These are phyloP conservation scores for Danionella cerebrum DNA, from an alignment of 2,113 vertebrate genomes.

Conservation along the genomic window DNA sequence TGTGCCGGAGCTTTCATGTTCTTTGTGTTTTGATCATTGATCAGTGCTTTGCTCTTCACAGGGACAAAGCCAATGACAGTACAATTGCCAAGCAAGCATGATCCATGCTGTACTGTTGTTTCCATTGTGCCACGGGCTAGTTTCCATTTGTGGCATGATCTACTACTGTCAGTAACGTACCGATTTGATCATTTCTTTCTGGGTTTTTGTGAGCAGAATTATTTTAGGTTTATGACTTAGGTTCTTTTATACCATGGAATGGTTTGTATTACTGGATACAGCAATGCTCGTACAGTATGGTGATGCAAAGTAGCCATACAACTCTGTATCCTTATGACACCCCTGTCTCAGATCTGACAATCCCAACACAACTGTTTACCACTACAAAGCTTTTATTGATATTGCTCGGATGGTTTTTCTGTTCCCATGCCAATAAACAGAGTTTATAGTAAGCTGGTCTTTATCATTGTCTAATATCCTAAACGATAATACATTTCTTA, in stretches of 20 bases:
- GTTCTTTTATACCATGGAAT: not conserved
- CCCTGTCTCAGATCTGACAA: conserved; percentile 58
- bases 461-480: not conserved
- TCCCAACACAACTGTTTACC: conserved; percentile 58
- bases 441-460: not conserved
- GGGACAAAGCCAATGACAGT: conserved; percentile 61
- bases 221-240: not conserved
- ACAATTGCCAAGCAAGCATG: conserved; percentile 67
- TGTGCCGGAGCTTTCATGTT: conserved; percentile 43
- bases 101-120: conserved; percentile 64
- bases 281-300: not conserved
- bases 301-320: conserved; percentile 34
- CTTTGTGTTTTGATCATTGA: conserved; percentile 40
- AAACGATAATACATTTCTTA: not conserved
- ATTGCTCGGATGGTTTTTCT: conserved; percentile 49
- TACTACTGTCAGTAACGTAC: conserved; percentile 49
- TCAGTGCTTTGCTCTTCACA: conserved; percentile 55
- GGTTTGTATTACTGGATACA: not conserved
- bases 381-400: conserved; percentile 52
- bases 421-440: conserved; percentile 58
- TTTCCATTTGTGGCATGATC: conserved; percentile 64
- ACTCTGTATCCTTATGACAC: conserved; percentile 34
- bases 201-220: not conserved
- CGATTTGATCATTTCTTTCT: conserved; percentile 44
- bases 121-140: conserved; percentile 67